Evolutionary conservation across 1,140 invertebrate species (phyloP).

Genomic region (Panagrolaimus sp.): DNA sequence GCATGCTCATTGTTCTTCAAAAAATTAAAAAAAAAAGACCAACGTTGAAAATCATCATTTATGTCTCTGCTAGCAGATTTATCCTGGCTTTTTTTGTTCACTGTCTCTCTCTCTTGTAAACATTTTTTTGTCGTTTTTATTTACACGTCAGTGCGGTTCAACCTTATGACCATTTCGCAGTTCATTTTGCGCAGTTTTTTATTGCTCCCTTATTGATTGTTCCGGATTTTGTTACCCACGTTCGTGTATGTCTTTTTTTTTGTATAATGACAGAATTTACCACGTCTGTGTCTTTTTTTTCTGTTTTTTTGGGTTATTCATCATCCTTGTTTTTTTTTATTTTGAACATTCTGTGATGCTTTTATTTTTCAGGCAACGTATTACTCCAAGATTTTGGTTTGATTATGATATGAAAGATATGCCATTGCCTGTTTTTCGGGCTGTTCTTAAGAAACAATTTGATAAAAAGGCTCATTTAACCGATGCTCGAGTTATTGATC

Average conservation of each 20-base stretch:
- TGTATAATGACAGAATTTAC: too few relatives aligned
- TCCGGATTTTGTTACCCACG: constrained; percentile 1
- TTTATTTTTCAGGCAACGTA: constrained; percentile 44
- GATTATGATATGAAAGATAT: constrained; percentile 46
- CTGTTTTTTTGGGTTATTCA: constrained; percentile 2
- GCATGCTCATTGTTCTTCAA: too few relatives aligned
- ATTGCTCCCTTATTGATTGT: neutral
- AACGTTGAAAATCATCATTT: too few relatives aligned
- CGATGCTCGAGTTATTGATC: constrained; percentile 51
- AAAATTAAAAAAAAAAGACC: too few relatives aligned
- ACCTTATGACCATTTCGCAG: constrained; percentile 13
- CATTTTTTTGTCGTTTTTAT: neutral
- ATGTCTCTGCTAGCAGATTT: too few relatives aligned
- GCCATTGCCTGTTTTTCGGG: constrained; percentile 50
- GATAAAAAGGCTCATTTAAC: constrained; percentile 45
- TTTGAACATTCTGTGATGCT: constrained; percentile 1
- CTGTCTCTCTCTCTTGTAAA: too few relatives aligned
- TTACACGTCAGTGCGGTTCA: constrained; percentile 13
- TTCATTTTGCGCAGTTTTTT: constrained; percentile 12
- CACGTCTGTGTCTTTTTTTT: neutral
- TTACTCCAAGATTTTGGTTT: constrained; percentile 51
- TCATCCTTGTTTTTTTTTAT: constrained; percentile 14
- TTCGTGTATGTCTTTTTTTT: neutral
- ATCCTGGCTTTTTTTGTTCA: too few relatives aligned
- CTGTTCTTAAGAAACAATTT: constrained; percentile 52